phyloP scores from a whole-genome alignment of 2,113 vertebrate species.

The Paramormyrops kingsleyae region DNA sequence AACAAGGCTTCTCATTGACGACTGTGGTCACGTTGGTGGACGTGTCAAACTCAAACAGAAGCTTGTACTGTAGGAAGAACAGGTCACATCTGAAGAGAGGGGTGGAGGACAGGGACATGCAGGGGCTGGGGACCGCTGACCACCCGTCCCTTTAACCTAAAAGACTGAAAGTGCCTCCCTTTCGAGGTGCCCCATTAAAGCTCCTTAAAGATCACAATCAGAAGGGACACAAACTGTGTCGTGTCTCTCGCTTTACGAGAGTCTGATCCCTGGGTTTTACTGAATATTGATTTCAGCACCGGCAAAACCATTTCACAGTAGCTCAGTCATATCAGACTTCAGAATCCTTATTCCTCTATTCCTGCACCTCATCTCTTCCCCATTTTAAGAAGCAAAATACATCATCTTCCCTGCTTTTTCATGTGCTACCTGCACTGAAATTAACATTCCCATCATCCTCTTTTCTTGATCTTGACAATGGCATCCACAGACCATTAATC shows the following conservation, averaged over 20 bases:
- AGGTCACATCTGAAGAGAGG: background rate
- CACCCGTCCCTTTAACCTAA: background rate
- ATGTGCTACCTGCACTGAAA: background rate
- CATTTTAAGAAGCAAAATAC: background rate
- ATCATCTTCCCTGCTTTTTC: background rate
- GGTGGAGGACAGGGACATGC: background rate
- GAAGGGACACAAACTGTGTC: background rate
- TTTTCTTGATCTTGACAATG: background rate
- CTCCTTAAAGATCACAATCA: background rate
- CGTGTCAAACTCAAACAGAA: constrained; percentile 73
- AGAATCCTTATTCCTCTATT: background rate
- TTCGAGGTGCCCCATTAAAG: background rate
- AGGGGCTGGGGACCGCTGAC: background rate
- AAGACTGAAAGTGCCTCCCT: background rate
- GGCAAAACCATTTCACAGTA: background rate
- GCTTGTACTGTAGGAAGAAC: constrained; percentile 55
- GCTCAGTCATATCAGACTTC: background rate
- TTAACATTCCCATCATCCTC: background rate
- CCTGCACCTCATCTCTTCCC: background rate
- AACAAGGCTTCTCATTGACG: constrained; percentile 40
- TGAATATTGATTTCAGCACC: background rate
- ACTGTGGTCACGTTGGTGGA: constrained; percentile 36
- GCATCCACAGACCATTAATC: background rate
- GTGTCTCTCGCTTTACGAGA: background rate
- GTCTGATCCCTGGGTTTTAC: background rate